Conservation (phyloP, 2,888 invertebrate genomes). For the Epinotia brunnichana region DNA sequence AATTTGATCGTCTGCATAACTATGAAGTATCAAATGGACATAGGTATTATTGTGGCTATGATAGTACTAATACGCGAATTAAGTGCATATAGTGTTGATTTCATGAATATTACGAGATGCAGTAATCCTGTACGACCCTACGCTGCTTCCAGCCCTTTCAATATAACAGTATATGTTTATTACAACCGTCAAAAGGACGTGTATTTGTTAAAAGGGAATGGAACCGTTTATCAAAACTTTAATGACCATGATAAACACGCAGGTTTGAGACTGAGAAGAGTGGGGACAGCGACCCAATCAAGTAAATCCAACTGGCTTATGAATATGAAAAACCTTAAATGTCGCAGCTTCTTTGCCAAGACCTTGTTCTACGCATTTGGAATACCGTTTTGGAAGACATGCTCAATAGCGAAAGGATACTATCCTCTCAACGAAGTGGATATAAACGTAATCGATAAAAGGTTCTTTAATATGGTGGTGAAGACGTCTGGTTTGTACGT, state of each 20-base stretch:
- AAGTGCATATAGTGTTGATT: not conserved
- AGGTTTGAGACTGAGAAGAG: not conserved
- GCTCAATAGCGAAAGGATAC: constrained; percentile 5
- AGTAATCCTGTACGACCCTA: not conserved
- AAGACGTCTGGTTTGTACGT: not conserved
- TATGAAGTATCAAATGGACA: not conserved
- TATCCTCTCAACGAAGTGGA: constrained; percentile 2
- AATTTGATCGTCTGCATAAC: not conserved
- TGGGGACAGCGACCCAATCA: not conserved
- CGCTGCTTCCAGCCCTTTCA: not conserved
- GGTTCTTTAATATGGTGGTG: constrained; percentile 1
- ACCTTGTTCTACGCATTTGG: not conserved
- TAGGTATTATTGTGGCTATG: not conserved
- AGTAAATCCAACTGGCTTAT: not conserved
- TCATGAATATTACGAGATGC: constrained; percentile 9
- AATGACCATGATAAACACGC: not conserved
- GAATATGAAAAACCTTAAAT: not conserved
- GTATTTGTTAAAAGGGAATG: not conserved
- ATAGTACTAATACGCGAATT: not conserved
- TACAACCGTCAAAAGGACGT: not conserved
- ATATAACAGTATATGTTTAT: not conserved
- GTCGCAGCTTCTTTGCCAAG: not conserved
- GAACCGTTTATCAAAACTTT: not conserved
- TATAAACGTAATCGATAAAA: constrained; percentile 2
- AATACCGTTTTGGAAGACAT: constrained; percentile 2